These are phyloP conservation scores for Aurelia sp. DNA, from an alignment of 30 jellyfish, hydroid and myxozoan species.

Conservation along the genomic window DNA sequence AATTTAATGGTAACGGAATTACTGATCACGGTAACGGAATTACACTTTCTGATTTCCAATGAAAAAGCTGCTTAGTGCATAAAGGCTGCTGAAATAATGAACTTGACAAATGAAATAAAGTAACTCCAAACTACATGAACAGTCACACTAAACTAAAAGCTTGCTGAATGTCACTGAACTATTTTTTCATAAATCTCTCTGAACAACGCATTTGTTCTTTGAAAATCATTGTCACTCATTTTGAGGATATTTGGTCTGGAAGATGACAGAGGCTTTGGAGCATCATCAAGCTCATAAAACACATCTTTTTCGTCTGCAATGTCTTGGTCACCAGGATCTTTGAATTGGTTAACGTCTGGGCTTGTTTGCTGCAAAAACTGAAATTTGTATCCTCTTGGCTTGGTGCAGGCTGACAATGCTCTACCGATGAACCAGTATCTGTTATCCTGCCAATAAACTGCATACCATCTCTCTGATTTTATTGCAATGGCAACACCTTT, in stretches of 20 bases:
- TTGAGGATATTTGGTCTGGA: conserved; percentile 9
- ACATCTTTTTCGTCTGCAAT: neutral
- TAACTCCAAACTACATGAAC: neutral
- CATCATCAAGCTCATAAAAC: conserved; percentile 7
- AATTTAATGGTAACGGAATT: conserved; percentile 1
- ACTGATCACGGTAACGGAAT: conserved; percentile 1
- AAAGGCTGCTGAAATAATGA: too few species aligned
- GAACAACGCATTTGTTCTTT: conserved; percentile 3
- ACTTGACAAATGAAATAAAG: too few species aligned
- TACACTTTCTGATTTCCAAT: conserved; percentile 8
- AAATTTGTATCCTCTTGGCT: conserved; percentile 5
- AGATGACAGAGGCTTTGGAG: neutral
- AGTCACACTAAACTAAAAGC: conserved; percentile 1
- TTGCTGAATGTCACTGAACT: neutral
- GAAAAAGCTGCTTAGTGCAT: neutral
- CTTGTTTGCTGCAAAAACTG: conserved; percentile 1
- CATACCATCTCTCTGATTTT: conserved; percentile 3
- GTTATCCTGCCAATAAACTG: neutral
- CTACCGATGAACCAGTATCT: conserved; percentile 7
- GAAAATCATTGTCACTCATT: conserved; percentile 4
- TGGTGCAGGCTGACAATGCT: neutral
- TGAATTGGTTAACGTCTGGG: conserved; percentile 4
- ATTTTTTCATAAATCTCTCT: neutral
- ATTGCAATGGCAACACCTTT: neutral
- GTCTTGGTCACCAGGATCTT: conserved; percentile 10